Percentiles rank a stretch among this genome's conserved stretches.
phyloP scores from a whole-genome alignment of 2,888 invertebrate genomes.

The Adelphocoris suturalis region DNA sequence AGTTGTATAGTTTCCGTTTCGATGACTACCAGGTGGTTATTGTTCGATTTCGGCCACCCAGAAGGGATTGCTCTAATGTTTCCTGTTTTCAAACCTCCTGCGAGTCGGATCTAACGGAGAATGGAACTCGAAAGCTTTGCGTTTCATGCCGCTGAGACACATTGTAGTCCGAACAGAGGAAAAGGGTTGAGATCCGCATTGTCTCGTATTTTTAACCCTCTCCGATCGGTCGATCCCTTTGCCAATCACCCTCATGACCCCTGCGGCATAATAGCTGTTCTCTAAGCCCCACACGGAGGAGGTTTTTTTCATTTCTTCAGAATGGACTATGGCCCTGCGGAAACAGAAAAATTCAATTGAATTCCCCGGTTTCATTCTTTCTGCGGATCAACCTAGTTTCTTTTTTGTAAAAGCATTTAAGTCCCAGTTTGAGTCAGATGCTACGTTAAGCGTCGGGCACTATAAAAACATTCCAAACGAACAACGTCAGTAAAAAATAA shows the following conservation, averaged over 20 bases:
- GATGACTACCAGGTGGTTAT: constrained; percentile 27
- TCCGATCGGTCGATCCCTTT: constrained; percentile 33
- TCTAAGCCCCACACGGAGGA: constrained; percentile 13
- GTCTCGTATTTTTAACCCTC: constrained; percentile 41
- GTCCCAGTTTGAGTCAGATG: too few species aligned
- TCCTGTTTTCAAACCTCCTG: constrained; percentile 11
- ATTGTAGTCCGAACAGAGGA: constrained; percentile 31
- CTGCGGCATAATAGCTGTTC: constrained; percentile 8
- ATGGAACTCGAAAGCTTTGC: background rate
- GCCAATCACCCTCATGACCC: constrained; percentile 39
- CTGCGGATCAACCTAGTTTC: background rate
- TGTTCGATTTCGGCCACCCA: constrained; percentile 20
- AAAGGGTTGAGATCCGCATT: constrained; percentile 39
- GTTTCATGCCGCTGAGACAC: constrained; percentile 36
- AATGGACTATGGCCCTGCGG: background rate
- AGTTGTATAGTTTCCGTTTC: constrained; percentile 2
- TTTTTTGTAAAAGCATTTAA: too few species aligned
- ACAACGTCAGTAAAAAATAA: too few species aligned
- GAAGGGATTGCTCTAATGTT: background rate
- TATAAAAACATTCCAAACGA: too few species aligned
- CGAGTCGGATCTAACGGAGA: background rate
- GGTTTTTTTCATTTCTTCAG: constrained; percentile 27
- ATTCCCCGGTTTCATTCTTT: background rate
- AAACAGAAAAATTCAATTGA: constrained; percentile 26
- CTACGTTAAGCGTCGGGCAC: too few species aligned